phyloP scores from a whole-genome alignment of 2,113 vertebrate species.

The Antigone vipio region DNA sequence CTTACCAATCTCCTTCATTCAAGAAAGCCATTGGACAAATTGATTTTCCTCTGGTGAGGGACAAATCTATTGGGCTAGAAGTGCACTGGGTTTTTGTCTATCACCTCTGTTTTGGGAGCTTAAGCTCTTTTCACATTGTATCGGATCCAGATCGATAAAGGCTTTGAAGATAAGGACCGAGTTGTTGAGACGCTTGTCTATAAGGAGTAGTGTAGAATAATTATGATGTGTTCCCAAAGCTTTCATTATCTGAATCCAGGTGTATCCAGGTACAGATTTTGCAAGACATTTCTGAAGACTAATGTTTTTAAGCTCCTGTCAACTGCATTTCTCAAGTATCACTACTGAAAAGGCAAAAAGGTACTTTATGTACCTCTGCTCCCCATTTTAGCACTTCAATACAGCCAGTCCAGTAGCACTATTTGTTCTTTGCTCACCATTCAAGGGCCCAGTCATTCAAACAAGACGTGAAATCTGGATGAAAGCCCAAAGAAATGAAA shows the following conservation, averaged over 20 bases:
- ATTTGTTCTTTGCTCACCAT: not conserved
- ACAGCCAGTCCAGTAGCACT: not conserved
- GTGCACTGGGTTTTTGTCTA: rapidly evolving
- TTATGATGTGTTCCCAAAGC: rapidly evolving
- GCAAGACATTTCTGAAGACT: not conserved
- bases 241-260: not conserved
- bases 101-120: rapidly evolving
- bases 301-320: not conserved
- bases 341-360: not conserved
- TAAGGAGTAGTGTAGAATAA: not conserved
- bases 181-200: not conserved
- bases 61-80: not conserved
- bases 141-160: not conserved
- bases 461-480: not conserved
- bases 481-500: not conserved
- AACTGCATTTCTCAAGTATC: not conserved
- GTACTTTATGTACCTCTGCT: not conserved
- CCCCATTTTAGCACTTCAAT: not conserved
- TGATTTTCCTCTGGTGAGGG: not conserved
- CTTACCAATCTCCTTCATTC: not conserved
- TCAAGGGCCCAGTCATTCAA: not conserved
- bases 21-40: not conserved
- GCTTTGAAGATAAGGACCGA: not conserved
- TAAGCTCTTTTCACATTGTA: not conserved
- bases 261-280: not conserved